Percentiles rank a stretch among this genome's conserved stretches.
phyloP scores from a whole-genome alignment of 2,113 vertebrate genomes.

The Burhinus oedicnemus region DNA sequence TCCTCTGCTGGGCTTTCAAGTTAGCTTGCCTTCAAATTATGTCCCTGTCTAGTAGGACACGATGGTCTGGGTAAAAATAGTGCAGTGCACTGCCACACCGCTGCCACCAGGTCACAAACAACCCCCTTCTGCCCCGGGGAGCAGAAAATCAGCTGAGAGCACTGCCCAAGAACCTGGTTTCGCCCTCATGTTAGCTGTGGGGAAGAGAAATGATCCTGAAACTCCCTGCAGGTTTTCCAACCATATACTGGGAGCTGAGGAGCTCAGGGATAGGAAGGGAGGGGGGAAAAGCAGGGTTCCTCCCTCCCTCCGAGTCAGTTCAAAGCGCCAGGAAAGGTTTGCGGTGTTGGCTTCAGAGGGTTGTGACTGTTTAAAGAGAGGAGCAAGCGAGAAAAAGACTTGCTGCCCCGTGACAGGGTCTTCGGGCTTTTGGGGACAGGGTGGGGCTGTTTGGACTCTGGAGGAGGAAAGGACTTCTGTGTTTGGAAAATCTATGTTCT shows the following conservation, averaged over 20 bases:
- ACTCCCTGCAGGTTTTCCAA: neutral
- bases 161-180: neutral
- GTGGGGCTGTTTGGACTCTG: neutral
- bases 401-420: neutral
- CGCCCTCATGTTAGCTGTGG: rapidly evolving
- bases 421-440: neutral
- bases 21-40: neutral
- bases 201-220: neutral
- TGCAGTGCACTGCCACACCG: neutral
- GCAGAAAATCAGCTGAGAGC: neutral
- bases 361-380: neutral
- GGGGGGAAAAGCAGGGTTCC: neutral
- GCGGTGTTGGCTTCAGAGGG: neutral
- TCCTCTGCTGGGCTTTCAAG: neutral
- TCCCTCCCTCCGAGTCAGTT: rapidly evolving
- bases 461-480: neutral
- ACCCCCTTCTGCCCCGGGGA: neutral
- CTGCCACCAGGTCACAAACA: neutral
- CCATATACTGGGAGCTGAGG: neutral
- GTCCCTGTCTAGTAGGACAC: neutral
- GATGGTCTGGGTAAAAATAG: neutral
- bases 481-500: neutral
- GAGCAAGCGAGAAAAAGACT: neutral
- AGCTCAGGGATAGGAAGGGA: neutral
- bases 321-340: neutral